Evolutionary conservation across 2,888 invertebrate genomes (phyloP), one percentile per base, ranked within the genome.

Genomic region (Tetragonula carbonaria): DNA sequence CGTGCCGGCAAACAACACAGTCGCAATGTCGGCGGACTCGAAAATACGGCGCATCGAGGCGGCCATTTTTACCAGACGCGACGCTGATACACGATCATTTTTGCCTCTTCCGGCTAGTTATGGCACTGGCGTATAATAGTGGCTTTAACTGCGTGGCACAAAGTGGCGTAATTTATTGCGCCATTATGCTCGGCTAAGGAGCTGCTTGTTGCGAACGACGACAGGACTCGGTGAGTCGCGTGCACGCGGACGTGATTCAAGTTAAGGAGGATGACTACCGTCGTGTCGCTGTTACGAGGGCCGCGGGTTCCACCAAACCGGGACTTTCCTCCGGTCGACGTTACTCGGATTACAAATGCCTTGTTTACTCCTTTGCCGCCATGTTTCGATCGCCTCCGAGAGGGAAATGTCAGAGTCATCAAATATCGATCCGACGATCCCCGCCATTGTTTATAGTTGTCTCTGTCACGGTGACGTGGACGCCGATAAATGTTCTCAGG

Each of bases 111-210:
- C 89, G 84, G 82, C 90, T 89, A 87, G 88, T 90, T 90, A 89
- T 88, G 86, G 82, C 84, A 80, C 74, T 78, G 82, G 82, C 83
- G 84, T 80, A 87, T 90, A 88, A 88, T 87, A 86, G 89, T 84
- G 87, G 82, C 87, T 89, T 88, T 88, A 90, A 90, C 90, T 84
- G 84, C 87, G 84, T 84, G 86, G 86, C 90, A 82, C 90, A 90
- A 88, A 89, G 87, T 88, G 90, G 85, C 88, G 88, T 90, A 90
- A 90, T 90, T 89, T 90, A 90, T 90, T 90, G 89, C 90, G 90
- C 87, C 90, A 90, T 90, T 90, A 90, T 90, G 85, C 88, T 82
- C 88, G 73, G 76, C 85, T 89, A 90, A 90, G 89, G 90, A 89
- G 90, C 90, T 90, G 85, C 85, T 88, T 88, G 90, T 87, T 90